These are phyloP conservation scores for Xyliphius kryptos DNA, from an alignment of 2,113 vertebrate genomes.

Conservation along the genomic window DNA sequence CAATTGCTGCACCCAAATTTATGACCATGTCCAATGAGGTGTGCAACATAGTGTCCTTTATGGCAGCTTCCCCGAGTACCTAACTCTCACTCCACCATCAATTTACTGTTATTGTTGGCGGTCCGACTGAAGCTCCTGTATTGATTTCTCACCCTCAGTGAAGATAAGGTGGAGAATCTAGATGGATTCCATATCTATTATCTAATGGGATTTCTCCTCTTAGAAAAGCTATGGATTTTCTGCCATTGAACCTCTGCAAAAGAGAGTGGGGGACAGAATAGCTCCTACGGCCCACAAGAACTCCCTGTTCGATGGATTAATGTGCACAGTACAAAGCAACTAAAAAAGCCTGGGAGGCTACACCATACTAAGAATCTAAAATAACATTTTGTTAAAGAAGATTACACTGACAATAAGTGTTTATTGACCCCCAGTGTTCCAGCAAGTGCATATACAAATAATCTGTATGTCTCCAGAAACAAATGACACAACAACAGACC, in stretches of 20 bases:
- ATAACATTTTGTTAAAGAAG: constrained; percentile 51
- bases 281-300: constrained; percentile 53
- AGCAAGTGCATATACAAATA: constrained; percentile 41
- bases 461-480: constrained; percentile 18
- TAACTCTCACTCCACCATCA: constrained; percentile 58
- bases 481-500: constrained; percentile 28
- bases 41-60: constrained; percentile 34
- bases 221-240: constrained; percentile 77
- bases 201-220: constrained; percentile 79
- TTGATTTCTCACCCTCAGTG: constrained; percentile 68
- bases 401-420: constrained; percentile 61
- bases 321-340: constrained; percentile 56
- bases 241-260: constrained; percentile 66
- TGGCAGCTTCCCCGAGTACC: constrained; percentile 40
- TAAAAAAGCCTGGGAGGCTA: constrained; percentile 54
- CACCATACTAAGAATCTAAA: constrained; percentile 43
- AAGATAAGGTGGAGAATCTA: constrained; percentile 75
- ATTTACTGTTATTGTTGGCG: constrained; percentile 75
- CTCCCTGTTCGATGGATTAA: constrained; percentile 63
- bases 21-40: constrained; percentile 26
- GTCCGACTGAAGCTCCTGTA: constrained; percentile 68
- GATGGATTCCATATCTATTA: constrained; percentile 81
- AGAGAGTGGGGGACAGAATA: constrained; percentile 39
- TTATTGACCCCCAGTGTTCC: constrained; percentile 63
- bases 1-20: constrained; percentile 41